Base-by-base conservation (phyloP, 2,888 invertebrate species). In the Toxonevra muliebris region DNA sequence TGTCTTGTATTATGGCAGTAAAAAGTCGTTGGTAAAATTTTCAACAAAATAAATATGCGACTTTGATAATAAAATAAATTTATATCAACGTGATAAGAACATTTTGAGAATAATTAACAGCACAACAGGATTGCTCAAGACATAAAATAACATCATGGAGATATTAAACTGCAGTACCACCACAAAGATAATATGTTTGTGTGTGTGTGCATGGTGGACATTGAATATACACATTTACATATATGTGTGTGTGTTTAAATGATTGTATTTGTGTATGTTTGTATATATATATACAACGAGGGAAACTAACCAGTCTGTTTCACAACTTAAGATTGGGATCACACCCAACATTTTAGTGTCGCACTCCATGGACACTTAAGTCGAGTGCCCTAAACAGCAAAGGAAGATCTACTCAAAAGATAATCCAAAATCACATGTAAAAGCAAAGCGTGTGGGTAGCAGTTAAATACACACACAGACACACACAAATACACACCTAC, bases 61-160 rank as follows among this genome's bases (percentile, higher is more conserved):
- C 48, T 48, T 48, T 42, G 41, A 15, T 15, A 52, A 65, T 59
- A 66, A 65, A 65, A 58, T 17, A 45, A 58, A 54, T 53, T 54
- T 54, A 65, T 65, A 19, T 17, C 43, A 15, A 15, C 48, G 30
- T 50, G 58, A 65, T 64, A 65, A 65, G 48, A 58, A 65, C 45
- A 61, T 61, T 66, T 59, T 11, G 66, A 17, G 48, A 66, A 66
- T 54, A 66, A 66, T 66, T 66, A 66, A 66, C 61, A 66, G 60
- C 55, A 57, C 41, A 58, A 58, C 50, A 57, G 58, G 41, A 42
- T 41, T 52, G 58, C 17, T 58, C 41, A 65, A 65, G 59, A 59
- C 65, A 65, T 65, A 65, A 65, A 65, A 65, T 59, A 65, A 41
- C 13, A 65, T 53, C 59, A 20, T 30, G 43, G 30, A n/a, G 57